Base-by-base conservation (phyloP, 1,140 invertebrate species). In the Brachionus rubens region DNA sequence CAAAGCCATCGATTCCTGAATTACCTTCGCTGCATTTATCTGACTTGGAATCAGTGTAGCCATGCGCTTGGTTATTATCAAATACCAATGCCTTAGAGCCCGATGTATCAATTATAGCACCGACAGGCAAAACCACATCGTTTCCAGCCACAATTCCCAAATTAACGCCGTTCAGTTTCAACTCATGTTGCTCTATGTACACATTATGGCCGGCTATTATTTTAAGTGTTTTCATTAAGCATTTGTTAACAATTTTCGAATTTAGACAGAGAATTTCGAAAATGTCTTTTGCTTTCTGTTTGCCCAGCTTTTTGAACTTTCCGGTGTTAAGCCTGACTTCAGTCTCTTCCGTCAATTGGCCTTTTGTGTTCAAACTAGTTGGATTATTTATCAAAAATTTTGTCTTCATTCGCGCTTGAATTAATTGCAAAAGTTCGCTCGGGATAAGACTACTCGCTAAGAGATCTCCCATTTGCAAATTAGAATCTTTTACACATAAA, bases 191-290 rank as follows among this genome's bases (percentile, higher is more conserved):
- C 52, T 54, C 52, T 14, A 59, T 6, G 16, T 16, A 59, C 30
- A 59, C 28, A 36, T 59, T 59, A 36, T 59, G 26, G 1, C 54
- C 54, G 5, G 54, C 54, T 33, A 59, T 59, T 59, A 59, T 59
- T 36, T 40, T 59, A 59, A 59, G 10, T 59, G 54, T 59, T 59
- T 59, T 2, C 12, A 59, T 19, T 2, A 19, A 33, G 33, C 26
- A 59, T 5, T 59, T 59, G 30, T 36, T 59, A 19, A 59, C n/a
- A 40, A 2, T 3, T 19, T 33, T n/a, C 30, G 33, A 59, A 30
- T 59, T 5, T 2, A 59, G 7, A 3, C 33, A n/a, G n/a, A 59
- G n/a, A 26, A 59, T 16, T 1, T 16, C 5, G 7, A 2, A 33
- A 10, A 36, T n/a, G 6, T 9, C 1, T 40, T 59, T 0, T 14